phyloP scores from a whole-genome alignment of 2,113 vertebrate genomes.

The Chloropsis hardwickii region DNA sequence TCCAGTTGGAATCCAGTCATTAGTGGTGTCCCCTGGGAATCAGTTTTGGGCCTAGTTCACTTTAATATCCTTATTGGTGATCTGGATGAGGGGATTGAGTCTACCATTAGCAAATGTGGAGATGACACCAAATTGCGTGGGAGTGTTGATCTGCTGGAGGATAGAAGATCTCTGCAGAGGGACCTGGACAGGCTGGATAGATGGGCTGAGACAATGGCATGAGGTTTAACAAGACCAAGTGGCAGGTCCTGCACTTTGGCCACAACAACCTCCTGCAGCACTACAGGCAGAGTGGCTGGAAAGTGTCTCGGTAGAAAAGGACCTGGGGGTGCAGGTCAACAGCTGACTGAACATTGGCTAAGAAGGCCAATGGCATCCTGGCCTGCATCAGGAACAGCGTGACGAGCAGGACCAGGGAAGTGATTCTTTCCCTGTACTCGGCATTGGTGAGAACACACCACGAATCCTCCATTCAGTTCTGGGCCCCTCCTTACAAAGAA shows the following conservation, averaged over 20 bases:
- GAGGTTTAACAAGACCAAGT: neutral
- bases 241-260: neutral
- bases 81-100: neutral
- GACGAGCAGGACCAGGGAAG: neutral
- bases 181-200: neutral
- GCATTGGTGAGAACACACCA: fast-evolving
- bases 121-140: too few relatives aligned
- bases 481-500: neutral
- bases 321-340: neutral
- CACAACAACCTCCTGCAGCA: neutral
- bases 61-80: neutral
- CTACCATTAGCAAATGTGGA: neutral
- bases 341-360: neutral
- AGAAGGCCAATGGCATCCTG: too few relatives aligned
- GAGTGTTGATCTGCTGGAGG: neutral
- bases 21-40: neutral
- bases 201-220: neutral
- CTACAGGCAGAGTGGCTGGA: neutral
- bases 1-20: neutral
- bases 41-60: neutral
- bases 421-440: too few relatives aligned
- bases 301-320: neutral
- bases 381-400: fast-evolving
- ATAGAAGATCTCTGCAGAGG: neutral
- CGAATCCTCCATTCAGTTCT: neutral